Percentiles rank a stretch among this genome's conserved stretches.
These are phyloP conservation scores for Galleria mellonella DNA, from an alignment of 1,140 invertebrate species.

Conservation along the genomic window DNA sequence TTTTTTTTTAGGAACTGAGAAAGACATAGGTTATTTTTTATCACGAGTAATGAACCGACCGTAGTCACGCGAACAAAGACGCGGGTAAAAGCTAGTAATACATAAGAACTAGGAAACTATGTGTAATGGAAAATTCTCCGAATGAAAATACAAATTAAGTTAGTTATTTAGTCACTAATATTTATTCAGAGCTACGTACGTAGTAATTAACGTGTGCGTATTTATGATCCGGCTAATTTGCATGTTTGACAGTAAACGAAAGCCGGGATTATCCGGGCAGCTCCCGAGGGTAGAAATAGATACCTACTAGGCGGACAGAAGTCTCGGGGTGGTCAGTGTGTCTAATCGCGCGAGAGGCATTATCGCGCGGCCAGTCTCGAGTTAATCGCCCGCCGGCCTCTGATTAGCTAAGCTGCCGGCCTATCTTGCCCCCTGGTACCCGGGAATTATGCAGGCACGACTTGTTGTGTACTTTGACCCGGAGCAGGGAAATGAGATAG, in stretches of 20 bases:
- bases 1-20: no score
- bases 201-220: not conserved
- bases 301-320: slow-evolving; percentile 34
- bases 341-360: slow-evolving; percentile 58
- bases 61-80: no score
- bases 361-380: slow-evolving; percentile 41
- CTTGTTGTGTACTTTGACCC: slow-evolving; percentile 27
- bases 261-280: slow-evolving; percentile 21
- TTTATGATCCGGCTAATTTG: slow-evolving; percentile 3
- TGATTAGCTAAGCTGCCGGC: slow-evolving; percentile 61
- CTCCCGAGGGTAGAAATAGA: slow-evolving; percentile 18
- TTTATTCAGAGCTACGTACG: no score
- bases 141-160: no score
- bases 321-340: slow-evolving; percentile 50
- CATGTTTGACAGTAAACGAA: slow-evolving; percentile 19
- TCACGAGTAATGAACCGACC: no score
- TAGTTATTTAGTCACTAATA: no score
- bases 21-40: no score
- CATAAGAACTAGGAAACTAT: no score
- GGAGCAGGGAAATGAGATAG: slow-evolving; percentile 20
- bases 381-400: slow-evolving; percentile 48
- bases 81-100: no score
- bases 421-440: slow-evolving; percentile 38
- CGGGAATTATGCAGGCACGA: slow-evolving; percentile 54
- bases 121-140: no score